A percentile compares a stretch with the other conserved stretches of the same genome.
Conservation (phyloP, 2,113 vertebrate genomes). For the Lagopus muta region DNA sequence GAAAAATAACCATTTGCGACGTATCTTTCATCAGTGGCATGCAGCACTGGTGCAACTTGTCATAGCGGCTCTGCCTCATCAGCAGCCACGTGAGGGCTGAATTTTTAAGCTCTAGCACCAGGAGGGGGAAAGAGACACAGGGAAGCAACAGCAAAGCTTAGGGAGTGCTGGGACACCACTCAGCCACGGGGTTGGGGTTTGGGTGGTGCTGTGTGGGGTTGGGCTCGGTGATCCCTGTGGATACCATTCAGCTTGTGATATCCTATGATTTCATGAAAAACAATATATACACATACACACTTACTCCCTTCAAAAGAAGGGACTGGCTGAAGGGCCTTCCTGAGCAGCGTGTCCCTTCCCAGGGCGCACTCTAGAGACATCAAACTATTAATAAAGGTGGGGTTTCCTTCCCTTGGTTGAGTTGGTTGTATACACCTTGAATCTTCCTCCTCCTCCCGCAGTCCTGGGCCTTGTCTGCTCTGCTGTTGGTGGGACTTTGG, state of each 20-base stretch:
- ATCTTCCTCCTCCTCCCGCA: neutral
- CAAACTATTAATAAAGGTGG: neutral
- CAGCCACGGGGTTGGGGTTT: neutral
- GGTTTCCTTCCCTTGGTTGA: neutral
- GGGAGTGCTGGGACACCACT: no score
- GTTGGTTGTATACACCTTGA: neutral
- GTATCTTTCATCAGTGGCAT: neutral
- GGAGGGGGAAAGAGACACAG: neutral
- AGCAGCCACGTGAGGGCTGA: neutral
- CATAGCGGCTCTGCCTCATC: neutral
- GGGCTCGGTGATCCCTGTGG: neutral
- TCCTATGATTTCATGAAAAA: neutral
- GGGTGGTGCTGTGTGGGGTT: neutral
- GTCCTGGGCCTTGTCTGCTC: neutral
- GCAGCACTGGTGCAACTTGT: neutral
- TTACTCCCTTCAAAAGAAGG: neutral
- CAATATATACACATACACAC: neutral
- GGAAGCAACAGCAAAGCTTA: neutral
- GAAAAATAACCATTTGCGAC: slow-evolving; percentile 47
- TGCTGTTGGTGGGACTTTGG: fast-evolving
- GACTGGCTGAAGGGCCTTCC: neutral
- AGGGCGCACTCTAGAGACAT: fast-evolving
- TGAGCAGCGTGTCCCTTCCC: neutral
- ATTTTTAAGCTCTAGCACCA: neutral
- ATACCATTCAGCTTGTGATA: neutral